Evolutionary conservation across 1,140 invertebrate species (phyloP), one percentile per base, ranked within the genome.

Genomic region (Zaprionus ghesquierei): DNA sequence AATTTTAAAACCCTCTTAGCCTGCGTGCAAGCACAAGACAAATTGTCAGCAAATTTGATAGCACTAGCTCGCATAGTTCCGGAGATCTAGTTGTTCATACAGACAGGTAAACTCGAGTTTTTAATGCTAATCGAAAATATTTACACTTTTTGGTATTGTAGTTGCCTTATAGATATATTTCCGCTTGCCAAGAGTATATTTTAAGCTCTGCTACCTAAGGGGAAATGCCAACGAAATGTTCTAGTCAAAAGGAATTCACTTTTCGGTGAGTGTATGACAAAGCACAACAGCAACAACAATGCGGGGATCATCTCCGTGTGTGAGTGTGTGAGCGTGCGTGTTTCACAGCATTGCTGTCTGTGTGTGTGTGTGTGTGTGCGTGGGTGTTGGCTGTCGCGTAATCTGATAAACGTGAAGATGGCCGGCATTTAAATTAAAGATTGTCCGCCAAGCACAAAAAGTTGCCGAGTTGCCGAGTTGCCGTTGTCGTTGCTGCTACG

Each of bases 381-480:
- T 69, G 63, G 56, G 49, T 79, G 76, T 72, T 69, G 64, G 64
- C 65, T 89, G 79, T 79, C 74, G 66, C 77, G 71, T 89, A 71
- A 87, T 87, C 84, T 77, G 84, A 89, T 87, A 75, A 84, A 84
- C 84, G 80, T 87, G 84, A 84, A 80, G 84, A 89, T 87, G 84
- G 84, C 84, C 87, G 69, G 79, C 84, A 87, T 89, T 82, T 89
- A 87, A 87, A 87, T 87, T 87, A 89, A 89, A 89, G 82, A 89
- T 89, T 87, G 82, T 70, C 72, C 59, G 59, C 71, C 68, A 76
- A 74, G 79, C 82, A 76, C 78, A 87, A 77, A 84, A 82, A 82
- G 68, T 79, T 89, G 79, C 58, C 65, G 63, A 72, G 49, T 74
- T 68, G 64, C 63, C 33, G 53, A 53, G 56, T 9, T 31, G 27